A percentile compares a stretch with the other conserved stretches of the same genome.
phyloP scores from a whole-genome alignment of 2,113 vertebrate species.

The Aegithalos caudatus region DNA sequence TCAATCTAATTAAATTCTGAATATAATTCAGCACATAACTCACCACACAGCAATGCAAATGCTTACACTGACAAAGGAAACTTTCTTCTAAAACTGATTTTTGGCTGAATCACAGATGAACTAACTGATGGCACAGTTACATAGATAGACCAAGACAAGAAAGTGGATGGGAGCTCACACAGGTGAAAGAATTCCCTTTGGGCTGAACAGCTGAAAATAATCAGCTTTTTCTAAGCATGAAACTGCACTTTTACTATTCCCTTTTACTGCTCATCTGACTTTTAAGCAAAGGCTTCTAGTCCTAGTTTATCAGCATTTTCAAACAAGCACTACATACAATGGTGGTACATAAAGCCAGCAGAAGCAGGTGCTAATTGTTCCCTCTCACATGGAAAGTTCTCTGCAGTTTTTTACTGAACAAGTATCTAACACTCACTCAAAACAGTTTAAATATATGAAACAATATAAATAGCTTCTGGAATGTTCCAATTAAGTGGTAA shows the following conservation, averaged over 20 bases:
- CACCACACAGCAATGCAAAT: neutral
- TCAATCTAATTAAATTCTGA: neutral
- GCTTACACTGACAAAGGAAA: neutral
- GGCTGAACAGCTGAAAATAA: neutral
- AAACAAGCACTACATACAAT: neutral
- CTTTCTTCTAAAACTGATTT: neutral
- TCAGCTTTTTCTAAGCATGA: neutral
- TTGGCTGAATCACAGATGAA: neutral
- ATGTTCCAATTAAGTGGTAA: neutral
- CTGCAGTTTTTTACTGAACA: neutral
- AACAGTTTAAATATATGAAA: neutral
- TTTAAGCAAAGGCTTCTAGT: neutral
- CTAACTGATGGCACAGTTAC: neutral
- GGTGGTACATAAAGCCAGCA: neutral
- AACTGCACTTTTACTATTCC: neutral
- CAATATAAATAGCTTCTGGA: neutral
- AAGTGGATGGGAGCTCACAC: neutral
- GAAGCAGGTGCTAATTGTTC: neutral
- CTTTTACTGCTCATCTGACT: neutral
- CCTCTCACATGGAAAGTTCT: neutral
- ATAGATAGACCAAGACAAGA: neutral
- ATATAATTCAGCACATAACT: neutral
- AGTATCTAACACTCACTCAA: neutral
- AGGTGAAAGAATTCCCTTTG: neutral
- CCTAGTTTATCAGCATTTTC: neutral